Conservation (phyloP, 2,797 vertebrate genomes). For the Acrossocheilus wenchowensis region DNA sequence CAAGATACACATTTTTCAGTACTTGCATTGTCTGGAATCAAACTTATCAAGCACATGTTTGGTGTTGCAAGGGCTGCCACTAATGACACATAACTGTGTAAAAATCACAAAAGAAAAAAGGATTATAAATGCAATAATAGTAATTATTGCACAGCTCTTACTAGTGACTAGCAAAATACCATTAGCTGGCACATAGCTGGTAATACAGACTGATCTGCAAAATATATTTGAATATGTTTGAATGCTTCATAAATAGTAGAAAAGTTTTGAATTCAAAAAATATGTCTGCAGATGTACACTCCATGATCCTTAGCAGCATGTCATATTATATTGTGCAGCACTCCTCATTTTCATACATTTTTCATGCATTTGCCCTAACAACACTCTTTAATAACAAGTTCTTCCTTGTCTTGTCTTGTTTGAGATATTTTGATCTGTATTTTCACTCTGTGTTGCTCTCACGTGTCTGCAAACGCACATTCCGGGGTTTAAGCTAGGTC, state of each 20-base stretch:
- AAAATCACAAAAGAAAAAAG: not conserved
- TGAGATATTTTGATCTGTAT: slow-evolving; percentile 6
- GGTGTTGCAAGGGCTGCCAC: not conserved
- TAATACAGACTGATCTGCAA: not conserved
- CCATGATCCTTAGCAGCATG: slow-evolving; percentile 11
- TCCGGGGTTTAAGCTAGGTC: slow-evolving; percentile 1
- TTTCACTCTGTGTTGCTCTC: not conserved
- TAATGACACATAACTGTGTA: not conserved
- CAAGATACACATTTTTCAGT: not conserved
- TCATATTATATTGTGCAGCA: slow-evolving; percentile 3
- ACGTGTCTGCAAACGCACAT: not conserved
- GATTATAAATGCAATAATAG: not conserved
- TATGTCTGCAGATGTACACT: not conserved
- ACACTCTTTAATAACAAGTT: slow-evolving; percentile 12
- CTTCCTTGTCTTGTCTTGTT: slow-evolving; percentile 20
- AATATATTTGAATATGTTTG: not conserved
- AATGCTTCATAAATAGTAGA: not conserved
- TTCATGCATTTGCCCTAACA: slow-evolving; percentile 21
- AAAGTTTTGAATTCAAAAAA: not conserved
- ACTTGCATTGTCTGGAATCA: not conserved
- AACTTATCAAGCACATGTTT: not conserved
- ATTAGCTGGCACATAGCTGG: not conserved
- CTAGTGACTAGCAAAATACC: not conserved
- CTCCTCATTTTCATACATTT: slow-evolving; percentile 52
- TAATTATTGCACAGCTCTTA: not conserved